phyloP scores from a whole-genome alignment of 2,113 vertebrate genomes.

The Melanerpes formicivorus region DNA sequence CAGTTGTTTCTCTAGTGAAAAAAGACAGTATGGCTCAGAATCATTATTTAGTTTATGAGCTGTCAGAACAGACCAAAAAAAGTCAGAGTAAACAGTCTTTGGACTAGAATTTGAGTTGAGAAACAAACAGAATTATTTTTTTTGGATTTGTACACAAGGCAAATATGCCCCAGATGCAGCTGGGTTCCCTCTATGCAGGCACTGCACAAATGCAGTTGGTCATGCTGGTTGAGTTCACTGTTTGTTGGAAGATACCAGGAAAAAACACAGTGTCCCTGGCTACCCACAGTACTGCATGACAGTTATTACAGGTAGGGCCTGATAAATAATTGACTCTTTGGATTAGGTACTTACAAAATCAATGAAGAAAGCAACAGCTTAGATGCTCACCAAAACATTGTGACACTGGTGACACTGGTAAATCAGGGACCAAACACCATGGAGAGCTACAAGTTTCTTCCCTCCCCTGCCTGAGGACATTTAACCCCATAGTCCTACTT shows the following conservation, averaged over 20 bases:
- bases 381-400: not conserved
- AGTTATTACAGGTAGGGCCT: not conserved
- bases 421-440: not conserved
- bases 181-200: not conserved
- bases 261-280: not conserved
- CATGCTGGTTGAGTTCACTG: not conserved
- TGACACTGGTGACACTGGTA: not conserved
- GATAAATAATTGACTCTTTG: not conserved
- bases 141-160: not conserved
- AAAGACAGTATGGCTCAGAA: not conserved
- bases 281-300: not conserved
- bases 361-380: not conserved
- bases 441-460: not conserved
- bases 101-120: not conserved
- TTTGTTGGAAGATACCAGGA: not conserved
- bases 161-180: not conserved
- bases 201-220: not conserved
- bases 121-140: not conserved
- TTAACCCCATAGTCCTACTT: not conserved
- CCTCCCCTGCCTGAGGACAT: not conserved
- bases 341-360: not conserved
- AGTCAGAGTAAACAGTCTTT: not conserved
- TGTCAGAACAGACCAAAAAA: not conserved
- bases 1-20: not conserved
- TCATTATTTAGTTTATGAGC: not conserved